These are phyloP conservation scores for Lycophotia porphyrea DNA, from an alignment of 2,888 invertebrate species.

Conservation along the genomic window DNA sequence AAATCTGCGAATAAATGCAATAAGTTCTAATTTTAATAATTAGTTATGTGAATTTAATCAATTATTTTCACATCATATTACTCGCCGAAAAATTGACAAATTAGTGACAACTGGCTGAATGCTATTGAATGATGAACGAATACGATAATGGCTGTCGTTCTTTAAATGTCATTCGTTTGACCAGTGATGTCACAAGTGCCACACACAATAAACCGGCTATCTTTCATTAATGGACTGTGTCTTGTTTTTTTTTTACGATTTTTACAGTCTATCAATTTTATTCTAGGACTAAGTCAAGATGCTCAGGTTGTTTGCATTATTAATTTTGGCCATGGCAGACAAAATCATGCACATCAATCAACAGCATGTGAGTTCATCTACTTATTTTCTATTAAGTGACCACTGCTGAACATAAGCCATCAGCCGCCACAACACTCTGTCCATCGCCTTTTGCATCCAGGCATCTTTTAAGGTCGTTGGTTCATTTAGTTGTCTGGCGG, in stretches of 20 bases:
- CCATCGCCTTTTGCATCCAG: neutral
- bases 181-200: slow-evolving; percentile 29
- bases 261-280: neutral
- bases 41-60: slow-evolving; percentile 33
- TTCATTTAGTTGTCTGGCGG: neutral
- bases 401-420: neutral
- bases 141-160: neutral
- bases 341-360: neutral
- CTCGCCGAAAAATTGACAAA: slow-evolving; percentile 42
- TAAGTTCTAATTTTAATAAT: slow-evolving; percentile 20
- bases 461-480: neutral
- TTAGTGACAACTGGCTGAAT: slow-evolving; percentile 12
- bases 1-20: slow-evolving; percentile 52
- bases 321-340: neutral
- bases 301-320: slow-evolving; percentile 12
- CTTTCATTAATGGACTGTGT: rapidly evolving
- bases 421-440: neutral
- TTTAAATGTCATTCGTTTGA: slow-evolving; percentile 4
- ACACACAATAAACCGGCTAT: neutral
- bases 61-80: slow-evolving; percentile 5
- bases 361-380: slow-evolving; percentile 5
- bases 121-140: neutral
- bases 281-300: neutral
- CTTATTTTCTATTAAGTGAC: neutral
- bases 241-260: neutral